Conservation (phyloP, 2,888 invertebrate species). For the Atherix ibis region DNA sequence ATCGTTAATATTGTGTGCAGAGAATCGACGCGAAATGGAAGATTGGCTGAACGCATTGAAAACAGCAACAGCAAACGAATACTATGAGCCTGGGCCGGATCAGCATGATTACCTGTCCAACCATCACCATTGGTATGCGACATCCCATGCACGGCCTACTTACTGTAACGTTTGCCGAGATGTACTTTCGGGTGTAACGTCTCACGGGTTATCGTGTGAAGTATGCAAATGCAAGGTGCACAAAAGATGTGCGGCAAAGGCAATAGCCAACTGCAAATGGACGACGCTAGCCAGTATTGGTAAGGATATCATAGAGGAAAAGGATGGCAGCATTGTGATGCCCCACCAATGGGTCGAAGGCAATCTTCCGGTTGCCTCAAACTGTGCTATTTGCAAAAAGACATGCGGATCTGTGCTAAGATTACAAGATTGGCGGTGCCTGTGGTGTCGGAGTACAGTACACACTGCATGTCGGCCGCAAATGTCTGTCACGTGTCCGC, state of each 20-base stretch:
- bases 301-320: constrained; percentile 85
- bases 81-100: constrained; percentile 39
- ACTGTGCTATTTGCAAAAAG: constrained; percentile 86
- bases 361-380: constrained; percentile 85
- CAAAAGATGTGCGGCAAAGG: constrained; percentile 84
- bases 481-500: constrained; percentile 61
- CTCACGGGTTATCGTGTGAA: constrained; percentile 91
- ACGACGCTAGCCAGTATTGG: constrained; percentile 89
- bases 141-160: constrained; percentile 86
- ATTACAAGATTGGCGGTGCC: constrained; percentile 89
- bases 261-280: constrained; percentile 94
- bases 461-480: constrained; percentile 81
- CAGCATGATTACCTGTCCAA: constrained; percentile 51
- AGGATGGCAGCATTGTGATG: constrained; percentile 82
- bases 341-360: constrained; percentile 99
- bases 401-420: constrained; percentile 91
- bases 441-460: constrained; percentile 87
- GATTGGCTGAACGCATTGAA: constrained; percentile 76
- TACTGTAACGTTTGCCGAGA: constrained; percentile 96
- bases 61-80: constrained; percentile 41
- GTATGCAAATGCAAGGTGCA: constrained; percentile 97
- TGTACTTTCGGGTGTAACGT: constrained; percentile 82
- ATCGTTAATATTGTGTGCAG: constrained; percentile 62
- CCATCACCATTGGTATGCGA: constrained; percentile 72
- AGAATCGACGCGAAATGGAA: constrained; percentile 77